These are phyloP conservation scores for Vulpes vulpes DNA, from an alignment of 2,113 vertebrate genomes.

Conservation along the genomic window DNA sequence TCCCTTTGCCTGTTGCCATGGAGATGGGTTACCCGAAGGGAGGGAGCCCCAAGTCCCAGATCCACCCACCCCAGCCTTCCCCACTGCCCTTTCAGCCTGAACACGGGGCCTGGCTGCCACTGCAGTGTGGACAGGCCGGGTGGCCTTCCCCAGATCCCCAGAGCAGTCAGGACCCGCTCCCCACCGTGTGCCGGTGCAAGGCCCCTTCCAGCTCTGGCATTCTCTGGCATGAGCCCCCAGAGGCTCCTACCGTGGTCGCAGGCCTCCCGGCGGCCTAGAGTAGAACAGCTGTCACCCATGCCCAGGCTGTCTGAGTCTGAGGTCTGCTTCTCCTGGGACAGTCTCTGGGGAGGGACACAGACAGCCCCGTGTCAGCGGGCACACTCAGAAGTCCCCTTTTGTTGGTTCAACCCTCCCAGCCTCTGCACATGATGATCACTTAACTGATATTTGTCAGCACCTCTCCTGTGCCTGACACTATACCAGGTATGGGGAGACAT, in stretches of 20 bases:
- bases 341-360: constrained; percentile 88
- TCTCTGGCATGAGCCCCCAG: neutral
- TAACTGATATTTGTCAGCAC: neutral
- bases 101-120: neutral
- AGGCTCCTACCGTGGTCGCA: constrained; percentile 90
- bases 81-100: neutral
- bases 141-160: neutral
- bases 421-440: no score
- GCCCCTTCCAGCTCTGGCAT: neutral
- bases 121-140: neutral
- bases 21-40: neutral
- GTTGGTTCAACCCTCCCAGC: no score
- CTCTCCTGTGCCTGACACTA: neutral
- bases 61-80: neutral
- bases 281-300: constrained; percentile 87
- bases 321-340: constrained; percentile 94
- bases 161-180: neutral
- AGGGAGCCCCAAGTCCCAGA: neutral
- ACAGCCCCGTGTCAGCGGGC: neutral
- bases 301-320: constrained; percentile 94
- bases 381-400: neutral
- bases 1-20: constrained; percentile 89
- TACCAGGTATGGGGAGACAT: neutral
- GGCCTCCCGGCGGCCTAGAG: constrained; percentile 84
- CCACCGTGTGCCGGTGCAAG: neutral